Conservation (phyloP, 2,113 vertebrate genomes). For the Tychaedon coryphoeus region DNA sequence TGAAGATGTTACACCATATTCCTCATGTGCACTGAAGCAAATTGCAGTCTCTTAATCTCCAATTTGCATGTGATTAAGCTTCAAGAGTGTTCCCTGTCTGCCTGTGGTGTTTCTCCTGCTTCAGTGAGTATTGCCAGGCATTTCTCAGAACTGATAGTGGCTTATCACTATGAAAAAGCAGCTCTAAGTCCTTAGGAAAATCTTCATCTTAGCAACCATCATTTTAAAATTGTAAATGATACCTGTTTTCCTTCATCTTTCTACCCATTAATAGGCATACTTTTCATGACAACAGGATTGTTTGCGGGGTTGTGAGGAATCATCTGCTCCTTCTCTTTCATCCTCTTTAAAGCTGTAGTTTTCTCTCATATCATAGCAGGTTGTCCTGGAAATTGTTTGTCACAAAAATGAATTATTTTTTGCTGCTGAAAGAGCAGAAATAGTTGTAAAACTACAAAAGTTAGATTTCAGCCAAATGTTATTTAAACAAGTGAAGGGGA, state of each 20-base stretch:
- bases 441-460: neutral
- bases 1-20: neutral
- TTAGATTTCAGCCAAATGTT: neutral
- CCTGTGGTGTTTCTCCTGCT: neutral
- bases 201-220: neutral
- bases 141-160: slow-evolving; percentile 3
- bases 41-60: slow-evolving; percentile 6
- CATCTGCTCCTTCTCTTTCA: neutral
- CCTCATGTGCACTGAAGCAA: neutral
- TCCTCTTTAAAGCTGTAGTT: neutral
- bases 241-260: slow-evolving; percentile 4
- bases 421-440: neutral
- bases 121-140: neutral
- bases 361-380: neutral
- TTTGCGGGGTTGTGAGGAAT: neutral
- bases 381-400: slow-evolving; percentile 21
- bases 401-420: slow-evolving; percentile 10
- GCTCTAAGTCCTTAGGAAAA: neutral
- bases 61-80: neutral
- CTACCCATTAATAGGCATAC: neutral
- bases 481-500: neutral
- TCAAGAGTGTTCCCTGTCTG: neutral
- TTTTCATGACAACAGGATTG: neutral
- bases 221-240: neutral
- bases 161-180: slow-evolving; percentile 1